Evolutionary conservation across 2,797 vertebrate genomes (phyloP), one percentile per base, ranked within the genome.

Genomic region (Chaetophractus vellerosus): DNA sequence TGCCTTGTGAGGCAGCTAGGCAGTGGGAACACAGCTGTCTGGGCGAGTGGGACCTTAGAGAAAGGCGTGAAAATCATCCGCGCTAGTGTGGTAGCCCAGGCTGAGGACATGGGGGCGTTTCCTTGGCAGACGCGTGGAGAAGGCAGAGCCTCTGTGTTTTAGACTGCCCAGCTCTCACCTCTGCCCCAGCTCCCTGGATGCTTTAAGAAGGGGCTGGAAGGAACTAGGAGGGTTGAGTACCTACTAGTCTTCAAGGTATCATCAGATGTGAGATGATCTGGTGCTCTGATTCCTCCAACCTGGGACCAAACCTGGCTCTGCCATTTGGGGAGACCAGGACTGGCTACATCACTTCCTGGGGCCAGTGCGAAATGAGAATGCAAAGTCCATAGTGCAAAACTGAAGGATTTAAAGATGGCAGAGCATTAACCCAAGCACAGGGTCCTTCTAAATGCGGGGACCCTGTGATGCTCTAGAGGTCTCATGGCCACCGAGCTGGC

Each of bases 101-200:
- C 12, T 0, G 0, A 26, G 36, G 33, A 84, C 64, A 80, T 28
- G 28, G 26, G 14, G 11, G 11, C 0, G 2, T 5, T 23, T 14
- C 28, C 1, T 2, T 3, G 11, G 21, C 52, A 45, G 48, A 33
- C 0, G 0, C 26, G 11, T 19, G 69, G 36, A 78, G 69, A 69
- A 79, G 31, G 50, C 55, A n/a, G 33, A 75, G 10, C 16, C 55
- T 57, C 1, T 21, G 28, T 11, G 48, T 59, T 23, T 80, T 24
- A 4, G 38, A 55, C 19, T 24, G 21, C 9, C 61, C 2, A 21
- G 19, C 21, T 61, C 36, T 26, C 71, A 10, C 5, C 80, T 68
- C 83, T 48, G 41, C 24, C 72, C 68, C 72, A 4, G 26, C 9
- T 45, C 38, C 28, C 24, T 21, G 8, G 8, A 45, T 15, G 41